A percentile compares a stretch with the other conserved stretches of the same genome.
Conservation (phyloP, 2,113 vertebrate genomes). For the Speoplatyrhinus poulsoni region DNA sequence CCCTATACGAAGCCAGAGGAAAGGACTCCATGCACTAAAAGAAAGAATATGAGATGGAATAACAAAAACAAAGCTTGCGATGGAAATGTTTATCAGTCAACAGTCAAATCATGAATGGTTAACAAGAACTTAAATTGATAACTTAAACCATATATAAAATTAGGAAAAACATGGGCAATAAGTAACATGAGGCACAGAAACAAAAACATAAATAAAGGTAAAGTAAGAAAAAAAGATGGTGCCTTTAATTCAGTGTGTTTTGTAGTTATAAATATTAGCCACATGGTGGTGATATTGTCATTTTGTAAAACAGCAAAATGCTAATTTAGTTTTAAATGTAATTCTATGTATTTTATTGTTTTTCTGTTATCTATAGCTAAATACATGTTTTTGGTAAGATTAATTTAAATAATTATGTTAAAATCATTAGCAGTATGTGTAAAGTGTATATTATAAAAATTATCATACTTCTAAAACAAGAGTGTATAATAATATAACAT, state of each 20-base stretch:
- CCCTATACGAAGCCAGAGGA: slow-evolving; percentile 68
- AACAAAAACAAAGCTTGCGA: slow-evolving; percentile 44
- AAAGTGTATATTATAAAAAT: too few relatives aligned
- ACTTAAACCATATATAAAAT: not conserved
- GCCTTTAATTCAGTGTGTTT: not conserved
- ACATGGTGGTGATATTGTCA: slow-evolving; percentile 7
- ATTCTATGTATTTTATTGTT: too few relatives aligned
- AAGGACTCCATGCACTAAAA: slow-evolving; percentile 88
- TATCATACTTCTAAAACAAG: too few relatives aligned
- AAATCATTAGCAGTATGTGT: too few relatives aligned
- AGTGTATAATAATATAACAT: too few relatives aligned
- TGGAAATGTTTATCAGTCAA: slow-evolving; percentile 39
- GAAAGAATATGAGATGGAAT: slow-evolving; percentile 78
- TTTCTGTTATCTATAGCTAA: too few relatives aligned
- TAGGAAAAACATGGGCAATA: not conserved
- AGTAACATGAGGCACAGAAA: not conserved
- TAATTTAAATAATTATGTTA: too few relatives aligned
- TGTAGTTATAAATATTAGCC: slow-evolving; percentile 6
- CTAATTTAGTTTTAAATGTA: too few relatives aligned
- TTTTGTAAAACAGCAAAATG: too few relatives aligned
- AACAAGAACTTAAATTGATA: slow-evolving; percentile 12
- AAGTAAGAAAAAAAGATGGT: not conserved
- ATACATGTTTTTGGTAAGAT: too few relatives aligned
- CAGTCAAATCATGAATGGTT: slow-evolving; percentile 9
- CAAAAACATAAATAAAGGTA: not conserved